These are phyloP conservation scores for Colletes collaris DNA, from an alignment of 2,888 invertebrate genomes.

Conservation along the genomic window DNA sequence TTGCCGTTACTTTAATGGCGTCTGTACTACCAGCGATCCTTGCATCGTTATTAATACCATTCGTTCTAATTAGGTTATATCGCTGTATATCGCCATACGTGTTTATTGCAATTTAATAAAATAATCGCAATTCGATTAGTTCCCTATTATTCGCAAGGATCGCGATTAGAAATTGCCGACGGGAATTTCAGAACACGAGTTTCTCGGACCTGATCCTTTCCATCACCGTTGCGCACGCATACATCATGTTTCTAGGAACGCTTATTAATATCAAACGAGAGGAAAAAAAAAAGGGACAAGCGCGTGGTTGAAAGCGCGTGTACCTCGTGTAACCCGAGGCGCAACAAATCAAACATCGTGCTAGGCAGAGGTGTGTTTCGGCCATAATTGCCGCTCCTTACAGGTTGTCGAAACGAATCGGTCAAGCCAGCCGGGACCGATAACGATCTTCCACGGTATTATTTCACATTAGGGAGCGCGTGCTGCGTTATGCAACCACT, in stretches of 20 bases:
- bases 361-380: conserved; percentile 8
- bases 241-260: conserved; percentile 1
- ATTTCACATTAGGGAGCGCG: conserved; percentile 31
- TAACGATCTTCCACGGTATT: conserved; percentile 51
- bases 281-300: not conserved
- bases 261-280: not conserved
- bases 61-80: too few species aligned
- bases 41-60: too few species aligned
- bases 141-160: too few species aligned
- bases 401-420: conserved; percentile 35
- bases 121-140: too few species aligned
- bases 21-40: too few species aligned
- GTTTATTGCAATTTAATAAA: too few species aligned
- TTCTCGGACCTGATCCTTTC: not conserved
- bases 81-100: too few species aligned
- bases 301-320: not conserved
- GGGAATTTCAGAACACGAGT: not conserved
- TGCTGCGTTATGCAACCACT: conserved; percentile 48
- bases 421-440: conserved; percentile 22
- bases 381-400: conserved; percentile 39
- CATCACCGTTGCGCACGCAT: not conserved
- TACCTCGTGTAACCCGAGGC: conserved; percentile 36
- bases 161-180: too few species aligned
- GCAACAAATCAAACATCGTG: conserved; percentile 41
- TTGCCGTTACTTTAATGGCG: too few species aligned